phyloP scores from a whole-genome alignment of 2,888 invertebrate genomes.

The Hypomecis punctinalis region DNA sequence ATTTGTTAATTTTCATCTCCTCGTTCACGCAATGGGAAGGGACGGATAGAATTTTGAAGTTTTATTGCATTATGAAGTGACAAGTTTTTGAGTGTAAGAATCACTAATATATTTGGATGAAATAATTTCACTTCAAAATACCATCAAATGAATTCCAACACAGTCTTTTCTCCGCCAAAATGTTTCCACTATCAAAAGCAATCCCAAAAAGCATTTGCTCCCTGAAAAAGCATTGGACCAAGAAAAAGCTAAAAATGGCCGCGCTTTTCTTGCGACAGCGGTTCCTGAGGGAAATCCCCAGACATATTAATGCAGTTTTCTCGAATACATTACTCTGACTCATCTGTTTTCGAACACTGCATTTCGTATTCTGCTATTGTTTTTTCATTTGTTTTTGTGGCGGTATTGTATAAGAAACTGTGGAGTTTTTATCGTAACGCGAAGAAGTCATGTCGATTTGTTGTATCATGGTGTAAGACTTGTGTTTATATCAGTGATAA shows the following conservation, averaged over 20 bases:
- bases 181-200: not conserved
- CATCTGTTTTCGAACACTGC: constrained; percentile 26
- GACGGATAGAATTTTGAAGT: too few relatives aligned
- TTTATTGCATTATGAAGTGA: too few relatives aligned
- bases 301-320: constrained; percentile 32
- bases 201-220: constrained; percentile 1
- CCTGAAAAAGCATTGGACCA: constrained; percentile 7
- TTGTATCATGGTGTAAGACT: too few relatives aligned
- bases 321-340: constrained; percentile 23
- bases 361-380: constrained; percentile 18
- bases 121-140: too few relatives aligned
- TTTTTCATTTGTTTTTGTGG: constrained; percentile 10
- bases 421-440: too few relatives aligned
- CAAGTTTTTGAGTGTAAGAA: too few relatives aligned
- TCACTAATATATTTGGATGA: too few relatives aligned
- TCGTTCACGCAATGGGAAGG: too few relatives aligned
- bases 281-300: constrained; percentile 25
- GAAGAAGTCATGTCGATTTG: too few relatives aligned
- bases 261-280: constrained; percentile 12
- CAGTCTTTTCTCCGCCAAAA: not conserved
- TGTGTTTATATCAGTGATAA: too few relatives aligned
- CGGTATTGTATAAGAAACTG: not conserved
- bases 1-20: too few relatives aligned
- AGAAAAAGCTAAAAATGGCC: constrained; percentile 10
- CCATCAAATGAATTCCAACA: too few relatives aligned